Evolutionary conservation across 2,113 vertebrate genomes (phyloP).

Genomic region (Gymnocephalus cernua): DNA sequence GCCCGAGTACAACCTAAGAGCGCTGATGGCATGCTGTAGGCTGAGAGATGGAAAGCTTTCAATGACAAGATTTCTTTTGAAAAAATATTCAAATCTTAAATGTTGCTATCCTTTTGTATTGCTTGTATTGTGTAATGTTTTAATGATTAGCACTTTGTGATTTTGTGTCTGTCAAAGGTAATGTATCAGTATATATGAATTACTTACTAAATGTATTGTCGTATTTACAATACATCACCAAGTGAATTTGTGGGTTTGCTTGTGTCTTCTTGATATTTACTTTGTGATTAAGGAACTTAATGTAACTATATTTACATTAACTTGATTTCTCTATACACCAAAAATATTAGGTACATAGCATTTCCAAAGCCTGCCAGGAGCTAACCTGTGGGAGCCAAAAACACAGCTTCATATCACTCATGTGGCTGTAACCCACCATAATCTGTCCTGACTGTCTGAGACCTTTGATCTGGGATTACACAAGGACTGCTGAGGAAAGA

Average conservation of each 20-base stretch:
- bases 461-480: constrained; percentile 81
- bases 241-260: background rate
- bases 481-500: constrained; percentile 50
- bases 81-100: too few relatives aligned
- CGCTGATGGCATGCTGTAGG: too few relatives aligned
- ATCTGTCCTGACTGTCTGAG: constrained; percentile 57
- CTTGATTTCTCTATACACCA: background rate
- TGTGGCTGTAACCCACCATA: constrained; percentile 53
- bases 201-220: too few relatives aligned
- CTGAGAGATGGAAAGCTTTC: too few relatives aligned
- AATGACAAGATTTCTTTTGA: too few relatives aligned
- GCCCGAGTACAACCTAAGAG: too few relatives aligned
- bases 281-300: background rate
- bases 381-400: constrained; percentile 11
- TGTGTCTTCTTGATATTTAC: background rate
- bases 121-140: too few relatives aligned
- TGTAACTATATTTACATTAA: background rate
- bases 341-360: background rate
- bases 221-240: background rate
- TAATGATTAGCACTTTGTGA: too few relatives aligned
- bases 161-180: too few relatives aligned
- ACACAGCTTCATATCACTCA: constrained; percentile 23
- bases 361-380: background rate
- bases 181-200: too few relatives aligned
- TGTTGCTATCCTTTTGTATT: too few relatives aligned